A percentile compares a stretch with the other conserved stretches of the same genome.
These are phyloP conservation scores for Limnodromus scolopaceus DNA, from an alignment of 2,797 vertebrate species.

Conservation along the genomic window DNA sequence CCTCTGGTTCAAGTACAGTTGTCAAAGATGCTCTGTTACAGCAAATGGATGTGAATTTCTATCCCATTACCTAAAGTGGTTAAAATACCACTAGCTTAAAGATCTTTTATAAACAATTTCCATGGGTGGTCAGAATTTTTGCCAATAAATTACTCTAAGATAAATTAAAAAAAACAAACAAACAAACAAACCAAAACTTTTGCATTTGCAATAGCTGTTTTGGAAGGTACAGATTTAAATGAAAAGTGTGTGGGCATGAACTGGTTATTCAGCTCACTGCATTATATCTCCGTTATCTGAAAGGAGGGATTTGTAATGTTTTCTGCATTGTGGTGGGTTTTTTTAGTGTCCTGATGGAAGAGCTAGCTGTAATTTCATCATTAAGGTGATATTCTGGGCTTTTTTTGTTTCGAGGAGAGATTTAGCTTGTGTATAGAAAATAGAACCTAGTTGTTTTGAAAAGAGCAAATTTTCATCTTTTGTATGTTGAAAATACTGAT, in stretches of 20 bases:
- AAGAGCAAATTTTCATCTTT: not conserved
- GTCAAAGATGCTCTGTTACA: not conserved
- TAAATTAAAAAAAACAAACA: not conserved
- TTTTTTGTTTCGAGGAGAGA: not conserved
- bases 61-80: not conserved
- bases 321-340: not conserved
- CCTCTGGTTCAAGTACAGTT: not conserved
- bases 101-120: not conserved
- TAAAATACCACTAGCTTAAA: not conserved
- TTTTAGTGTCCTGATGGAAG: not conserved
- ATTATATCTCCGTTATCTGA: not conserved
- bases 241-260: not conserved
- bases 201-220: not conserved
- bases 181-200: not conserved
- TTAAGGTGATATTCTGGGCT: rapidly evolving
- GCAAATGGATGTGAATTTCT: not conserved
- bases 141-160: not conserved
- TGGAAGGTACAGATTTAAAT: not conserved
- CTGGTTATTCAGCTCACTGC: not conserved
- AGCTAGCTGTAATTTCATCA: not conserved
- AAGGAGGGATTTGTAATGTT: not conserved
- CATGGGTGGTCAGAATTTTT: not conserved
- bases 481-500: not conserved
- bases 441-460: not conserved
- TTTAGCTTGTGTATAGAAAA: not conserved